Evolutionary conservation across 1,140 invertebrate genomes (phyloP).

Genomic region (Drosophila asahinai): DNA sequence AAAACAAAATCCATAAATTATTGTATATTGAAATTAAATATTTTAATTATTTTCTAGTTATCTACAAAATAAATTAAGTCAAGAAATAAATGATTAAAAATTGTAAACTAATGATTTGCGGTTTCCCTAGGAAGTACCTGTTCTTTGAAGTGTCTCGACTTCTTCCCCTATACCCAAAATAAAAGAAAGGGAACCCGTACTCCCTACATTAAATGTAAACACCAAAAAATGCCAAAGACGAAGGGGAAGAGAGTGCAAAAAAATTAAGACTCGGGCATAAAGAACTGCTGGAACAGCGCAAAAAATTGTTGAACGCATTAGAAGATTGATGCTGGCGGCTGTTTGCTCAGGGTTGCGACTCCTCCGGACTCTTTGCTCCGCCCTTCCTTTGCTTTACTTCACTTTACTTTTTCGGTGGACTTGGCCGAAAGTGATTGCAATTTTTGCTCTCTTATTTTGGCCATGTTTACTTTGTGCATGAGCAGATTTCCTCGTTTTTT

Average conservation of each 20-base stretch:
- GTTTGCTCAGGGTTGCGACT: conserved; percentile 54
- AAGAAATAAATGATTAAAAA: neutral
- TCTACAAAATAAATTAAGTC: neutral
- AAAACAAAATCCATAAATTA: neutral
- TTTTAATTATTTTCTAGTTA: no score
- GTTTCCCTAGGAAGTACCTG: neutral
- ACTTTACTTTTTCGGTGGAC: conserved; percentile 22
- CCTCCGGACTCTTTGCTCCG: conserved; percentile 1
- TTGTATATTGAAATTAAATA: no score
- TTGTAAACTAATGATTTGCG: neutral
- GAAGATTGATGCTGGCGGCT: conserved; percentile 82
- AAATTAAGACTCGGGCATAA: conserved; percentile 40
- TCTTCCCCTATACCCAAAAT: neutral
- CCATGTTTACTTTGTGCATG: conserved; percentile 73
- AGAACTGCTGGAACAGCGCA: conserved; percentile 72
- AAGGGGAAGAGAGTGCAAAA: conserved; percentile 1
- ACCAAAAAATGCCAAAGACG: conserved; percentile 33
- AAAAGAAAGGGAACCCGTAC: conserved; percentile 33
- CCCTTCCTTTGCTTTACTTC: neutral
- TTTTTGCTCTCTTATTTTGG: conserved; percentile 71
- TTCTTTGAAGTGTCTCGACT: neutral
- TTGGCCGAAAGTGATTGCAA: conserved; percentile 74
- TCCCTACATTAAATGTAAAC: conserved; percentile 56
- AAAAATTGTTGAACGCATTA: conserved; percentile 78
- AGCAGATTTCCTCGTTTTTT: conserved; percentile 61